Base-by-base conservation (phyloP, 2,888 invertebrate species). In the Stenodema calcarata region DNA sequence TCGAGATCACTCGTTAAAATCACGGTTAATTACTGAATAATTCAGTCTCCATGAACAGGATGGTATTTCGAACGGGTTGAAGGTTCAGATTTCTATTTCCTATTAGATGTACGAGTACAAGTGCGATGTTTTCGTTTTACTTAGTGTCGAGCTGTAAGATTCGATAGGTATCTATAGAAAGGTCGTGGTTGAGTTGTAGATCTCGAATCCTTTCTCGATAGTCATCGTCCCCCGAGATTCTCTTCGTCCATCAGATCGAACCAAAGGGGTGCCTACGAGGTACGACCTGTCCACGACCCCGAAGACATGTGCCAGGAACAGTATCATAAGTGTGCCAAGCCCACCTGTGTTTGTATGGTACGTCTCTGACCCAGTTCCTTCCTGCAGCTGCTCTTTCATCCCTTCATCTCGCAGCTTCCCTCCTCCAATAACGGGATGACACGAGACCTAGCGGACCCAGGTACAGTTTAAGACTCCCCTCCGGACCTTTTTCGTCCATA, bases 401-500 rank as follows among this genome's bases (percentile, higher is more conserved):
- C 62, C 62, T 62, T 62, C 62, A 62, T 18, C 7, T 41, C 30
- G 73, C 73, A 73, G 73, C 73, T 73, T 35, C 73, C 35, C 30
- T 35, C 14, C 27, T 70, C 70, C 27, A 16, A 3, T 41, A 73
- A 73, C 73, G 73, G 73, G 73, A 73, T 41, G 73, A 73, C 73
- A 73, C 73, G 73, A 73, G 73, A 73, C 73, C 73, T 73, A 73
- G 73, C 73, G 73, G 73, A 62, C 47, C 62, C 62, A 62, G 62
- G 35, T 73, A 73, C n/a, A n/a, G n/a, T n/a, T n/a, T n/a, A n/a
- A n/a, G n/a, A n/a, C n/a, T n/a, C 30, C 70, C 30, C 1, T 16
- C 28, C 28, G 16, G 73, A 41, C 35, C 73, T 30, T 73, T 73
- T 18, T 35, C 35, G 7, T 27, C 70, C 27, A 30, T 3, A 73